phyloP scores from a whole-genome alignment of 2,888 invertebrate species.

The Cosmorhoe ocellata region DNA sequence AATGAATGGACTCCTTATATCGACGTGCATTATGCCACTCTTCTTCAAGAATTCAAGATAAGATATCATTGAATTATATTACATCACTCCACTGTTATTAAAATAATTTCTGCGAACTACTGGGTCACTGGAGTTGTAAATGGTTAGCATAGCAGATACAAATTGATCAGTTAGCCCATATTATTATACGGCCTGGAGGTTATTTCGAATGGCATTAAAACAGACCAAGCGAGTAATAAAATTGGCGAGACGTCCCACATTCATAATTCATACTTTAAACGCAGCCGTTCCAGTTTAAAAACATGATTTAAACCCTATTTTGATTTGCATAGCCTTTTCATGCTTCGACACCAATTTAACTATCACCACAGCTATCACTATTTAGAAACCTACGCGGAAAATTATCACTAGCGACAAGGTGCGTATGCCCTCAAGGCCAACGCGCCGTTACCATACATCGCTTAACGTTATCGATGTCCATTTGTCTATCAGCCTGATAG shows the following conservation, averaged over 20 bases:
- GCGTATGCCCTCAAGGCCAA: background rate
- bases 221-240: constrained; percentile 42
- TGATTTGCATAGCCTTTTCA: constrained; percentile 9
- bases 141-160: constrained; percentile 16
- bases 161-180: constrained; percentile 20
- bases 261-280: constrained; percentile 51
- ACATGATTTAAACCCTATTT: constrained; percentile 34
- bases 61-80: constrained; percentile 21
- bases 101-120: constrained; percentile 21
- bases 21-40: constrained; percentile 16
- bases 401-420: background rate
- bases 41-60: constrained; percentile 21
- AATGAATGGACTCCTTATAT: constrained; percentile 19
- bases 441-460: constrained; percentile 10
- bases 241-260: constrained; percentile 48
- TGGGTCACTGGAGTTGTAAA: constrained; percentile 23
- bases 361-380: background rate
- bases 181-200: constrained; percentile 31
- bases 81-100: constrained; percentile 19
- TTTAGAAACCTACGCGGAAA: background rate
- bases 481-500: constrained; percentile 29
- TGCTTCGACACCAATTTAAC: background rate
- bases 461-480: constrained; percentile 10
- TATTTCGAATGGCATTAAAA: constrained; percentile 44
- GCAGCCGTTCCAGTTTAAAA: constrained; percentile 40